phyloP scores from a whole-genome alignment of 2,113 vertebrate species.

The Pseudonaja textilis region DNA sequence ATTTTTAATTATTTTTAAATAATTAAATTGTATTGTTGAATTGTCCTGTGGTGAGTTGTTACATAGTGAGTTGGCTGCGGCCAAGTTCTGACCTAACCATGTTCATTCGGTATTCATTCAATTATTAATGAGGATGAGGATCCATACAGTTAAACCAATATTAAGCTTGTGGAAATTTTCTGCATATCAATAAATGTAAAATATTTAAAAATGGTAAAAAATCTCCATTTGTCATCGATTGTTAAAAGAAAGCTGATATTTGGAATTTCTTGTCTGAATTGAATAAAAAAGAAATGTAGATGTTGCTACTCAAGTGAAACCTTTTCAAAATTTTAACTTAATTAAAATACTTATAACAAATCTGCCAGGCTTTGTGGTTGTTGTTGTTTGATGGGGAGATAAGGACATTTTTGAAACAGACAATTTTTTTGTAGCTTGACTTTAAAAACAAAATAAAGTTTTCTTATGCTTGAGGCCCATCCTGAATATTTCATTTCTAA shows the following conservation, averaged over 20 bases:
- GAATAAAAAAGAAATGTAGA: neutral
- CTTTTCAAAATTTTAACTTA: neutral
- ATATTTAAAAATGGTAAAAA: neutral
- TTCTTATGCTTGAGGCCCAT: neutral
- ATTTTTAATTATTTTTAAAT: neutral
- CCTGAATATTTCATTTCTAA: neutral
- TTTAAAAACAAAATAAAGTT: neutral
- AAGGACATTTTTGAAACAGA: neutral
- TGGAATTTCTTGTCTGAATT: neutral
- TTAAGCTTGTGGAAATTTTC: conserved; percentile 20
- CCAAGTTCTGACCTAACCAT: neutral
- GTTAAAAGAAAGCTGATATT: neutral
- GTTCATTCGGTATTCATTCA: neutral
- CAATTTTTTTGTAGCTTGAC: neutral
- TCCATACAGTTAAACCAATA: neutral
- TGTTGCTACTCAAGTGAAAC: neutral
- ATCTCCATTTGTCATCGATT: neutral
- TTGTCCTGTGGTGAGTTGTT: neutral
- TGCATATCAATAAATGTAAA: neutral
- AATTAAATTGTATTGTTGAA: neutral
- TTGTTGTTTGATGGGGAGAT: neutral
- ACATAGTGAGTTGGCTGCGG: neutral
- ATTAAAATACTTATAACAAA: neutral
- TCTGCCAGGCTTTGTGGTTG: neutral
- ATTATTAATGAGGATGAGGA: neutral